These are phyloP conservation scores for Acanthurus tractus DNA, from an alignment of 2,797 vertebrate genomes.

Conservation along the genomic window DNA sequence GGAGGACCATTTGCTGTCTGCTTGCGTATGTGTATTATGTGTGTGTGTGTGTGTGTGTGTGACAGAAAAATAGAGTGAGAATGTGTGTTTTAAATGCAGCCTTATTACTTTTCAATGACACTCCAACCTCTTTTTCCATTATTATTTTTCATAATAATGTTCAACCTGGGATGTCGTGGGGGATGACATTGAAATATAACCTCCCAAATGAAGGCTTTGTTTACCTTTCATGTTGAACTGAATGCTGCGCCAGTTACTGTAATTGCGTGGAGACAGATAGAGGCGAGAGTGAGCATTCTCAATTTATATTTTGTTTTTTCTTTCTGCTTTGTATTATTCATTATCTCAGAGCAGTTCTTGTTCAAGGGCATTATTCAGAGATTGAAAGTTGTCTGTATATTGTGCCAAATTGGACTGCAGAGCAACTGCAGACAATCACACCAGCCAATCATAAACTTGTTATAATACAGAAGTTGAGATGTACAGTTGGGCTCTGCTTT, in stretches of 20 bases:
- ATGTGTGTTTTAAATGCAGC: slow-evolving; percentile 59
- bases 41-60: not conserved
- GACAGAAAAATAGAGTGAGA: not conserved
- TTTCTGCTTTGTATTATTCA: slow-evolving; percentile 58
- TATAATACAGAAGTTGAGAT: slow-evolving; percentile 18
- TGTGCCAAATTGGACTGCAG: slow-evolving; percentile 52
- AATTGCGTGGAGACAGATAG: slow-evolving; percentile 49
- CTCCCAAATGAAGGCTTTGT: slow-evolving; percentile 65
- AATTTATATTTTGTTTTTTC: slow-evolving; percentile 47
- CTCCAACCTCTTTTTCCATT: slow-evolving; percentile 54
- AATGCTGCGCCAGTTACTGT: slow-evolving; percentile 38
- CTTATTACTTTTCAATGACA: slow-evolving; percentile 71
- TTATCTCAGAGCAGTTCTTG: slow-evolving; percentile 58
- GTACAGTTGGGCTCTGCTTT: slow-evolving; percentile 27
- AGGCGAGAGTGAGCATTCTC: slow-evolving; percentile 20
- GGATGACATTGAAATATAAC: slow-evolving; percentile 70
- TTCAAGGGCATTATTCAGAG: slow-evolving; percentile 58
- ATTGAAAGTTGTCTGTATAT: slow-evolving; percentile 40
- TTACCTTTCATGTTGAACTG: slow-evolving; percentile 64
- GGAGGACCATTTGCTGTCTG: slow-evolving; percentile 41
- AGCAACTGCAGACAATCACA: slow-evolving; percentile 30
- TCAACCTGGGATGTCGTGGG: slow-evolving; percentile 29
- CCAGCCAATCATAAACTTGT: slow-evolving; percentile 34
- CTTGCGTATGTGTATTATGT: not conserved
- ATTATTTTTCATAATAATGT: slow-evolving; percentile 62